Evolutionary conservation across 2,113 vertebrate species (phyloP).

Genomic region (Xenus cinereus): DNA sequence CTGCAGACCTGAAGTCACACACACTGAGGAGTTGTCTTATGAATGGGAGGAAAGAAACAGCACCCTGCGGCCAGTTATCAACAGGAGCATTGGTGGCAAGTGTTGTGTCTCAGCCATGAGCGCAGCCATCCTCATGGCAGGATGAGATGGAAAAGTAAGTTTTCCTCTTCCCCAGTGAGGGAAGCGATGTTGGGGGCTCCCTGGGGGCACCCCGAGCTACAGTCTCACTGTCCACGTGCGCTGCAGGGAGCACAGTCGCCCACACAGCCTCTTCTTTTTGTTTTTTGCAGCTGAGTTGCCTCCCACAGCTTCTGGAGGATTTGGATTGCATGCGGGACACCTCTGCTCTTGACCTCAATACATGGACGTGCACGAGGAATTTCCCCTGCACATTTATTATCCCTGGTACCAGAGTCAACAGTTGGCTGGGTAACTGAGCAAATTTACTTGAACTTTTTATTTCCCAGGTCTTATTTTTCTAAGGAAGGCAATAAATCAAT

Average conservation of each 20-base stretch:
- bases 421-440: slow-evolving; percentile 58
- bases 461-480: slow-evolving; percentile 68
- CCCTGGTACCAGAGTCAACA: slow-evolving; percentile 54
- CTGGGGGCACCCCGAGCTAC: not conserved
- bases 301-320: not conserved
- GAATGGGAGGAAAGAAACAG: not conserved
- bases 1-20: not conserved
- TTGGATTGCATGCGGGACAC: not conserved
- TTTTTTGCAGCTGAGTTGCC: not conserved
- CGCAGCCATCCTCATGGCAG: not conserved
- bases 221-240: rapidly evolving
- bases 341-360: not conserved
- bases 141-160: not conserved
- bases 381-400: slow-evolving; percentile 52
- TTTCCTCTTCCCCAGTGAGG: not conserved
- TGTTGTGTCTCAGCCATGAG: not conserved
- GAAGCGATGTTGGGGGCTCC: not conserved
- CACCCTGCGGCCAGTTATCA: not conserved
- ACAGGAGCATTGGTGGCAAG: not conserved
- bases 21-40: not conserved
- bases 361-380: not conserved
- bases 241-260: not conserved
- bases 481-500: slow-evolving; percentile 69
- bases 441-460: slow-evolving; percentile 67
- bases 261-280: not conserved